Base-by-base conservation (phyloP, 2,797 vertebrate genomes). In the Paedocypris micromegethes region DNA sequence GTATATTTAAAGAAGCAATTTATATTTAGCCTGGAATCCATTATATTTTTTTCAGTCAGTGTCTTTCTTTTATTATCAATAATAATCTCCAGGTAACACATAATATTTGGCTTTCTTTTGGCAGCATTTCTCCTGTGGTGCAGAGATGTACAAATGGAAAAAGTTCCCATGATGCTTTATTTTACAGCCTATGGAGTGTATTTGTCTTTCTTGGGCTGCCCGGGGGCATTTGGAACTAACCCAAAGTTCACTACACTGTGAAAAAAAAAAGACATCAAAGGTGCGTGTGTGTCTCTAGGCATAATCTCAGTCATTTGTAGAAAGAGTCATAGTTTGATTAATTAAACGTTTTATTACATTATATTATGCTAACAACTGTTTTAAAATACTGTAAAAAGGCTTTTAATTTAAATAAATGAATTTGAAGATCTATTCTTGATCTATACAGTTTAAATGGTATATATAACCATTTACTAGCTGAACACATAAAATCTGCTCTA, bases 261-360 rank as follows among this genome's bases (percentile, higher is more conserved):
- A 79, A 64, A 61, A 75, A 75, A 75, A 75, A 79, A 77, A 79
- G 66, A 73, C 75, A 70, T 79, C 77, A 79, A 77, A 79, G 75
- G 58, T n/a, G 9, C n/a, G 43, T 65, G 37, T 23, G 23, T 23
- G 23, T 23, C 23, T 23, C 23, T 23, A 23, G 23, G 23, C 23
- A 23, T 23, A 23, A 23, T 23, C 23, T 23, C 23, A 23, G 23
- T 23, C 23, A 23, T 23, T 23, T 23, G 23, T 23, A 23, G 23
- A 23, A 23, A 23, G 23, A 1, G 23, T 23, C 23, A 23, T 23
- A 23, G 23, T 23, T 23, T 23, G 23, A 23, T 23, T 23, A 23
- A 23, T 23, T 23, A 1, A 23, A 23, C 1, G 23, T 23, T 23
- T 23, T 23, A 23, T 23, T 23, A 23, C 23, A 23, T 23, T 23